Evolutionary conservation across 2,113 vertebrate genomes (phyloP).

Genomic region (Neolamprologus falcicula): DNA sequence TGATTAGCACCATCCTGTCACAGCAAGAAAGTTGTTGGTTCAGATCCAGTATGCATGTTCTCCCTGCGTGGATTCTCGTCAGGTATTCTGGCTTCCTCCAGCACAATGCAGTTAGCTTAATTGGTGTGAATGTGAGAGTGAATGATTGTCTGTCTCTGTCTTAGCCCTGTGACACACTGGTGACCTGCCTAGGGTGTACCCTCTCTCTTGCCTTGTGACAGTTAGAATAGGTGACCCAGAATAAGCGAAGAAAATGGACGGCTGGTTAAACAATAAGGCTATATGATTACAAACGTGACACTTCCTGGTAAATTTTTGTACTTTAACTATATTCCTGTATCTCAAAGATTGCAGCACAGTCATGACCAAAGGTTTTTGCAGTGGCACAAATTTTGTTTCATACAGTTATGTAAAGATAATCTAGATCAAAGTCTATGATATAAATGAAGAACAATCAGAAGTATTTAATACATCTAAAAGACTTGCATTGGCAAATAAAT

Average conservation of each 20-base stretch:
- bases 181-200: background rate
- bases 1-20: background rate
- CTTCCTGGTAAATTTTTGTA: fast-evolving
- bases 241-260: background rate
- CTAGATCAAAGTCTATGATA: background rate
- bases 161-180: background rate
- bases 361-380: background rate
- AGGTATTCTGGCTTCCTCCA: background rate
- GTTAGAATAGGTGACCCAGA: background rate
- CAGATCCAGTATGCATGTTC: background rate
- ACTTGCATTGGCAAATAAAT: background rate
- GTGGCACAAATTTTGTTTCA: background rate
- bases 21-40: background rate
- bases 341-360: background rate
- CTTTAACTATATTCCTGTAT: background rate
- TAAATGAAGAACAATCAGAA: background rate
- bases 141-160: background rate
- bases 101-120: background rate
- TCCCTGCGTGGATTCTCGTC: background rate
- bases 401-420: too few species aligned
- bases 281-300: background rate
- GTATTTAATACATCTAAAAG: background rate
- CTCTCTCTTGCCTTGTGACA: background rate
- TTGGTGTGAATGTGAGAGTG: background rate
- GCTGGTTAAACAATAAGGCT: background rate